These are phyloP conservation scores for Toxonevra muliebris DNA, from an alignment of 2,888 invertebrate genomes.

Conservation along the genomic window DNA sequence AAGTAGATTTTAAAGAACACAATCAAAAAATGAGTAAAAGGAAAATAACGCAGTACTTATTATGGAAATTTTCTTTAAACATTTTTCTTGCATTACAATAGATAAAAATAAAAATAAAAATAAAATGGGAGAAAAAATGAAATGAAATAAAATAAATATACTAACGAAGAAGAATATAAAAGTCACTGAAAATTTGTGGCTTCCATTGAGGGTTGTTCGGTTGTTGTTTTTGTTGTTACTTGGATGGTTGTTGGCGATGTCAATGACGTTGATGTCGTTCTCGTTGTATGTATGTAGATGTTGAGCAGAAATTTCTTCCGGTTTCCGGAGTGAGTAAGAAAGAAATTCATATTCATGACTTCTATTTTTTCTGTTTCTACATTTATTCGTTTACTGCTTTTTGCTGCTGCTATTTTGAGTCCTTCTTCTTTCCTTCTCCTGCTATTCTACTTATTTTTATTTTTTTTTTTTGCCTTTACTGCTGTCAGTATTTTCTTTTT, in stretches of 20 bases:
- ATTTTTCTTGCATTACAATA: no score
- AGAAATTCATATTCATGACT: slow-evolving; percentile 27
- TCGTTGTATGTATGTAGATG: slow-evolving; percentile 9
- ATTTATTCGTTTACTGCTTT: neutral
- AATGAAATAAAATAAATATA: neutral
- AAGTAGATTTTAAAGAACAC: no score
- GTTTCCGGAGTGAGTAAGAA: slow-evolving; percentile 10
- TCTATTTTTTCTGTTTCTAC: neutral
- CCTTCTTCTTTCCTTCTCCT: neutral
- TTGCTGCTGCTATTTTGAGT: neutral
- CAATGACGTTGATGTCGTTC: slow-evolving; percentile 16
- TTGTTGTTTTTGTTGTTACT: slow-evolving; percentile 14
- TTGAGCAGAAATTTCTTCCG: neutral
- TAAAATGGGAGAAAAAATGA: neutral
- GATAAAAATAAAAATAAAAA: no score
- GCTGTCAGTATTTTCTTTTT: neutral
- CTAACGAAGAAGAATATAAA: neutral
- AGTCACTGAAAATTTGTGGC: slow-evolving; percentile 1
- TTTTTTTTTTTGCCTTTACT: neutral
- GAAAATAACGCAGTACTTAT: no score
- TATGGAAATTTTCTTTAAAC: no score
- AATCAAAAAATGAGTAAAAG: no score
- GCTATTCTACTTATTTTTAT: neutral
- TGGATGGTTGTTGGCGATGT: slow-evolving; percentile 9
- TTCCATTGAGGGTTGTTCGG: slow-evolving; percentile 1